Conservation (phyloP, 2,888 invertebrate genomes). For the Leucoma salicis region DNA sequence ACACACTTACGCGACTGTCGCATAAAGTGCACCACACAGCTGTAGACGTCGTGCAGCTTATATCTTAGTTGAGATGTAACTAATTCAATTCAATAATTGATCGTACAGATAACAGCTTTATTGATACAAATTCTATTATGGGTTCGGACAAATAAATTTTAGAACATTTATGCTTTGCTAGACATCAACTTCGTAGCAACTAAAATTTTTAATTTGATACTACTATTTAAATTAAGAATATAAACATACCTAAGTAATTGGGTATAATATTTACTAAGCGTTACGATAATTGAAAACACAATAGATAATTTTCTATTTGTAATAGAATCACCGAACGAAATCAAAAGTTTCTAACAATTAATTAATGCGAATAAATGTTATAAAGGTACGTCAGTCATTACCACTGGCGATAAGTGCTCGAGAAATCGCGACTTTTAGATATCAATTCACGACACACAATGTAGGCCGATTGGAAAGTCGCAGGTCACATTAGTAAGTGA, state of each 20-base stretch:
- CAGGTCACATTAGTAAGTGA: constrained; percentile 28
- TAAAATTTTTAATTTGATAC: no score
- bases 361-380: constrained; percentile 34
- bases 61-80: not conserved
- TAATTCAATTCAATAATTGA: not conserved
- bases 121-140: not conserved
- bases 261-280: no score
- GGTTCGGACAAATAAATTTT: no score
- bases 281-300: not conserved
- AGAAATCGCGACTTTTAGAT: constrained; percentile 28
- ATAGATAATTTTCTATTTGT: constrained; percentile 20
- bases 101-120: not conserved
- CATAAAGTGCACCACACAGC: constrained; percentile 1
- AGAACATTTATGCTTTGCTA: no score
- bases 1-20: constrained; percentile 10
- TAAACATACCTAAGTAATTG: no score
- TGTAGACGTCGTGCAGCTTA: constrained; percentile 4
- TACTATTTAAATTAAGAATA: no score
- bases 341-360: constrained; percentile 34
- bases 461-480: constrained; percentile 32
- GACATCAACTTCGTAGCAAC: no score
- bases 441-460: constrained; percentile 28
- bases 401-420: constrained; percentile 24
- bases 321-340: constrained; percentile 17
- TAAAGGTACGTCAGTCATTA: constrained; percentile 16